A percentile compares a stretch with the other conserved stretches of the same genome.
phyloP scores from a whole-genome alignment of 2,888 invertebrate species.

The Tenthredo livida region DNA sequence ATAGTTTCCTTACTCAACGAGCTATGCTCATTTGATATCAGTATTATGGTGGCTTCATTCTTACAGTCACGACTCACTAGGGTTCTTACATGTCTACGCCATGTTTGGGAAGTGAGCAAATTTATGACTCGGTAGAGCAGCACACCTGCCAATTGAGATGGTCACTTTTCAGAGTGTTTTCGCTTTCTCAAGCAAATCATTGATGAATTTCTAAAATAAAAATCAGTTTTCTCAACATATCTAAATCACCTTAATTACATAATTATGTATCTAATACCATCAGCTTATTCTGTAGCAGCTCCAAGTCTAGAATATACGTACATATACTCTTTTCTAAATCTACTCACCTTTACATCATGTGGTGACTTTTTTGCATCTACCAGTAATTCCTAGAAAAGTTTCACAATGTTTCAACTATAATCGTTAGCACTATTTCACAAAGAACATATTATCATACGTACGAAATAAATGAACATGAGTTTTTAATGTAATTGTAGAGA shows the following conservation, averaged over 20 bases:
- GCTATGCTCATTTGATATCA: constrained; percentile 56
- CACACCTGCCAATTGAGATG: constrained; percentile 58
- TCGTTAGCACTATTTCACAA: constrained; percentile 29
- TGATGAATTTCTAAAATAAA: constrained; percentile 91
- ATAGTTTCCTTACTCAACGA: constrained; percentile 57
- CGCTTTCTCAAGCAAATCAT: constrained; percentile 92
- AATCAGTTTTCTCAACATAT: constrained; percentile 57
- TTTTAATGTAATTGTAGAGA: constrained; percentile 42
- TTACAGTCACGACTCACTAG: constrained; percentile 56
- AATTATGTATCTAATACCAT: background rate
- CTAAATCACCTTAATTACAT: background rate
- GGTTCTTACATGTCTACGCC: constrained; percentile 56
- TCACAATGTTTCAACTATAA: background rate
- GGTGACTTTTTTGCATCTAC: constrained; percentile 92
- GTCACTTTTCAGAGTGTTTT: constrained; percentile 87
- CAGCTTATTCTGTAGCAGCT: background rate
- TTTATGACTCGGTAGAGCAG: constrained; percentile 63
- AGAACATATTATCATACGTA: background rate
- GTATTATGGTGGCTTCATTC: constrained; percentile 57
- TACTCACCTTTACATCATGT: constrained; percentile 91
- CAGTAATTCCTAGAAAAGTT: constrained; percentile 84
- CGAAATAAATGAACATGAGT: background rate
- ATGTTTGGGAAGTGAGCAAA: constrained; percentile 68
- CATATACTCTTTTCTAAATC: constrained; percentile 51
- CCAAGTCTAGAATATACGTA: constrained; percentile 15